Conservation (phyloP, 2,888 invertebrate genomes). For the Rhaphigaster nebulosa region DNA sequence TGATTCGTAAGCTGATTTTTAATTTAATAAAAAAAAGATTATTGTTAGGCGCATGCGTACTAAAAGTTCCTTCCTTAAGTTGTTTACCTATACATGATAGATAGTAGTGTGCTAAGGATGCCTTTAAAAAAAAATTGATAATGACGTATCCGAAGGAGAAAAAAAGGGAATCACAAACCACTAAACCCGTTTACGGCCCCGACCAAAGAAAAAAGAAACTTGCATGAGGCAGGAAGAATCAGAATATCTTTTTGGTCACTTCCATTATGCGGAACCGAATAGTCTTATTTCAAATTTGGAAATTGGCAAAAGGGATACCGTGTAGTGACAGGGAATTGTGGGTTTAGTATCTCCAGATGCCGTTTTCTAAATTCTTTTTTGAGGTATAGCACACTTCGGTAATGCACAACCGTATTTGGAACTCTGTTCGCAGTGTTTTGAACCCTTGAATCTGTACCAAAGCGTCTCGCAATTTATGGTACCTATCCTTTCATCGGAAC, state of each 20-base stretch:
- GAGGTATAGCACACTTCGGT: not conserved
- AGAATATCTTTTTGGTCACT: not conserved
- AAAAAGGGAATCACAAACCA: not conserved
- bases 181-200: not conserved
- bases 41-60: too few relatives aligned
- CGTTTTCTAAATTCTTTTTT: not conserved
- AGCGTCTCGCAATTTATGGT: not conserved
- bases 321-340: not conserved
- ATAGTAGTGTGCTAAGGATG: not conserved
- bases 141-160: not conserved
- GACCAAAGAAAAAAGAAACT: not conserved
- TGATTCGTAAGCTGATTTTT: too few relatives aligned
- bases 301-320: not conserved
- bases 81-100: too few relatives aligned
- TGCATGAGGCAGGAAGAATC: not conserved
- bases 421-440: not conserved
- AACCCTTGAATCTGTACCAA: not conserved
- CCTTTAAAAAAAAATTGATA: not conserved
- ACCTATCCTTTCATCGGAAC: not conserved
- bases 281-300: not conserved
- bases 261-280: not conserved
- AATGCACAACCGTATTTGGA: not conserved
- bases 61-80: too few relatives aligned
- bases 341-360: not conserved
- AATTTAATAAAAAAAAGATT: too few relatives aligned